Conservation (phyloP, 2,888 invertebrate genomes). For the Nebria salina region DNA sequence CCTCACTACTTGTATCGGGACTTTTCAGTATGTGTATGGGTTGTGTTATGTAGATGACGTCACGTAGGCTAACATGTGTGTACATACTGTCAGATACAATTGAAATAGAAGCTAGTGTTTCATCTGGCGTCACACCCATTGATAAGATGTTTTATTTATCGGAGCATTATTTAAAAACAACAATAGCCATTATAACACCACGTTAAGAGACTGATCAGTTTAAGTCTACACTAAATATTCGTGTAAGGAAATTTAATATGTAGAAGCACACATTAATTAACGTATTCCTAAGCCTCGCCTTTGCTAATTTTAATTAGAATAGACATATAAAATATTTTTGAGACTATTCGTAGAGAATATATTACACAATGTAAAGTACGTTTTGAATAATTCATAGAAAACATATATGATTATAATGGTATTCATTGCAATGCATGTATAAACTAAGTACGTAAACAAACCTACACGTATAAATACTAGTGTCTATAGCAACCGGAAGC, state of each 20-base stretch:
- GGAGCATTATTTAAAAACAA: background rate
- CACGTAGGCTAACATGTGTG: conserved; percentile 34
- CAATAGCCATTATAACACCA: background rate
- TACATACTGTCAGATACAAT: conserved; percentile 35
- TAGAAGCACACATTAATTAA: no score
- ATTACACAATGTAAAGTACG: background rate
- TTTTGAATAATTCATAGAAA: conserved; percentile 9
- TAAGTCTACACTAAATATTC: no score
- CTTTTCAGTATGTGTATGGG: conserved; percentile 18
- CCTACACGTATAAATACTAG: conserved; percentile 28
- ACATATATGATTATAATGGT: background rate
- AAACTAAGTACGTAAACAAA: background rate
- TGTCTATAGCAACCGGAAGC: conserved; percentile 45
- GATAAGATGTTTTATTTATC: background rate
- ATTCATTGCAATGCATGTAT: background rate
- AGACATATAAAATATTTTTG: background rate
- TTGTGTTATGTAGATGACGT: conserved; percentile 34
- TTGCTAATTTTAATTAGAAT: background rate
- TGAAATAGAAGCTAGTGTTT: conserved; percentile 31
- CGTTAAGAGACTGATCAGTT: no score
- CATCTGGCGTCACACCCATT: background rate
- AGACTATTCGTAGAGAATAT: background rate
- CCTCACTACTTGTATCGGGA: background rate
- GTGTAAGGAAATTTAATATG: no score
- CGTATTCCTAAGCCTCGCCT: background rate